Percentiles rank a stretch among this genome's conserved stretches.
Evolutionary conservation across 2,113 vertebrate species (phyloP).

Genomic region (Pituophis catenifer): DNA sequence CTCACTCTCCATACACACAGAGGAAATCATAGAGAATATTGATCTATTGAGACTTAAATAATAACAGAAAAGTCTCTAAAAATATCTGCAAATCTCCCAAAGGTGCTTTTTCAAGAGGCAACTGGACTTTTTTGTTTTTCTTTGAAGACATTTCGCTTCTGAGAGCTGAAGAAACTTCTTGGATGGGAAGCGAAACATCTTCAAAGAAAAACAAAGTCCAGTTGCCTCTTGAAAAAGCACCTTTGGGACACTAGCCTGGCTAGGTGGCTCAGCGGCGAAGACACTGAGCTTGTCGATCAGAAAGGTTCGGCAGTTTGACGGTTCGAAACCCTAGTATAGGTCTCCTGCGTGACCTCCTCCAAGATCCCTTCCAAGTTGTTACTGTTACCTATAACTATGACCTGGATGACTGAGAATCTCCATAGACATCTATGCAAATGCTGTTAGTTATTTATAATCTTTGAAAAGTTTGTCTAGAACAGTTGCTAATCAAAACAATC

Average conservation of each 20-base stretch:
- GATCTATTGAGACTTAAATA: not conserved
- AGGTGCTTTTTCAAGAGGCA: not conserved
- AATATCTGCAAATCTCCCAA: constrained; percentile 3
- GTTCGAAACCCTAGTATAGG: too few species aligned
- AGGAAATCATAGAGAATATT: rapidly evolving
- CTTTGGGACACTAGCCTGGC: not conserved
- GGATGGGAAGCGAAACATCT: not conserved
- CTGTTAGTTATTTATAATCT: not conserved
- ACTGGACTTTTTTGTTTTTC: not conserved
- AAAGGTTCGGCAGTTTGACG: too few species aligned
- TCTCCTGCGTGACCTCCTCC: too few species aligned
- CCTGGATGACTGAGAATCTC: not conserved
- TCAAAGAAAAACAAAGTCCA: not conserved
- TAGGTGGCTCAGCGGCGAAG: too few species aligned
- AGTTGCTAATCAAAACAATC: not conserved
- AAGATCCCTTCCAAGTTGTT: too few species aligned
- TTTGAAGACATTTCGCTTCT: not conserved
- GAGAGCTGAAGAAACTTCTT: not conserved
- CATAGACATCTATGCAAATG: not conserved
- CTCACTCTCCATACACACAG: not conserved
- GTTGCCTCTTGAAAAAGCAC: not conserved
- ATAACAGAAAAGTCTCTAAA: constrained; percentile 10
- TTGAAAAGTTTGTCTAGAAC: not conserved
- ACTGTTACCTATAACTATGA: not conserved
- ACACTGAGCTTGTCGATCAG: too few species aligned